phyloP scores from a whole-genome alignment of 2,797 vertebrate species.

The Ctenopoma kingsleyae region DNA sequence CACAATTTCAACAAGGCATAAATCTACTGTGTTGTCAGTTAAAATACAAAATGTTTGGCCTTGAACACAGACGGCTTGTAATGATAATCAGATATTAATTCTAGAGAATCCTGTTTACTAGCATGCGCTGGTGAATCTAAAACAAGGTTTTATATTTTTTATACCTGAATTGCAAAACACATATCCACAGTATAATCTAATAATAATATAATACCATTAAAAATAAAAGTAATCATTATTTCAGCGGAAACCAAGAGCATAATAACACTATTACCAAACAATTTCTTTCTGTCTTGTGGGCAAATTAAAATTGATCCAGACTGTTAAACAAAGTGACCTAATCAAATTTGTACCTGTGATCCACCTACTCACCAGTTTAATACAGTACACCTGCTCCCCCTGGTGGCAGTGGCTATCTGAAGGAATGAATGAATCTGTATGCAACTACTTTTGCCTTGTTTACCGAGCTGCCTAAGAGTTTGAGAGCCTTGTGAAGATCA shows the following conservation, averaged over 20 bases:
- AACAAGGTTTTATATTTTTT: neutral
- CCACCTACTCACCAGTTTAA: neutral
- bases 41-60: neutral
- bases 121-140: neutral
- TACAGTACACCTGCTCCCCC: conserved; percentile 74
- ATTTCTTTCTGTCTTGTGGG: neutral
- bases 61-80: conserved; percentile 5
- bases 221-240: neutral
- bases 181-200: neutral
- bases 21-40: conserved; percentile 3
- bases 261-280: neutral
- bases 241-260: neutral
- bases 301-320: neutral
- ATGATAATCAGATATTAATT: neutral
- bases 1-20: conserved; percentile 16
- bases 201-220: neutral
- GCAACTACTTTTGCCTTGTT: neutral
- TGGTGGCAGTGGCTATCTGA: conserved; percentile 62
- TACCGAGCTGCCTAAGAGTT: neutral
- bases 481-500: neutral
- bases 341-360: neutral
- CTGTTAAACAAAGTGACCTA: conserved; percentile 3
- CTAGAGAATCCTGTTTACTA: neutral
- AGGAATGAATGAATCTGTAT: too few relatives aligned
- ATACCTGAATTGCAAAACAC: neutral